phyloP scores from a whole-genome alignment of 2,113 vertebrate species.

The Otocyon megalotis region DNA sequence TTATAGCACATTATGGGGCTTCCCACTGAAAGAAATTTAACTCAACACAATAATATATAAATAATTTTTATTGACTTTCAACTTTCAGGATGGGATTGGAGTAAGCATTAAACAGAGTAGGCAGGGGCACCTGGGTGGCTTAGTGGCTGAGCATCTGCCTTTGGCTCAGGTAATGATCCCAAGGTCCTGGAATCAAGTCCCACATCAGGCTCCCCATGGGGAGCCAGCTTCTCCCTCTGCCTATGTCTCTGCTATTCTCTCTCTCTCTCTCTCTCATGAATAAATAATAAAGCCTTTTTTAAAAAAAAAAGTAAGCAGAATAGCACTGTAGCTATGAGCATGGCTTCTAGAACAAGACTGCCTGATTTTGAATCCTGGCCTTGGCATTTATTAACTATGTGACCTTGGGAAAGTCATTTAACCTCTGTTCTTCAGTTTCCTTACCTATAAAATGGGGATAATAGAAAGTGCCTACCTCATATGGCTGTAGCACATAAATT shows the following conservation, averaged over 20 bases:
- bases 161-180: too few relatives aligned
- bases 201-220: too few relatives aligned
- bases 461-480: background rate
- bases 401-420: background rate
- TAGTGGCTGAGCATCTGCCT: too few relatives aligned
- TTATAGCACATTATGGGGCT: background rate
- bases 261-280: too few relatives aligned
- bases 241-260: too few relatives aligned
- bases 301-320: background rate
- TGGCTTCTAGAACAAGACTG: background rate
- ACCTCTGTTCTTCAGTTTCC: conserved; percentile 17
- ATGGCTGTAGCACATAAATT: background rate
- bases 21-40: background rate
- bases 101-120: background rate
- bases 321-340: background rate
- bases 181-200: too few relatives aligned
- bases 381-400: background rate
- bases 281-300: too few relatives aligned
- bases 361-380: background rate
- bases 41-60: background rate
- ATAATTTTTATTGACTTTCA: conserved; percentile 35
- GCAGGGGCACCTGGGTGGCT: background rate
- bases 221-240: too few relatives aligned
- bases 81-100: background rate
- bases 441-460: background rate